Conservation (phyloP, 2,888 invertebrate species). For the Lamellibrachia satsuma region DNA sequence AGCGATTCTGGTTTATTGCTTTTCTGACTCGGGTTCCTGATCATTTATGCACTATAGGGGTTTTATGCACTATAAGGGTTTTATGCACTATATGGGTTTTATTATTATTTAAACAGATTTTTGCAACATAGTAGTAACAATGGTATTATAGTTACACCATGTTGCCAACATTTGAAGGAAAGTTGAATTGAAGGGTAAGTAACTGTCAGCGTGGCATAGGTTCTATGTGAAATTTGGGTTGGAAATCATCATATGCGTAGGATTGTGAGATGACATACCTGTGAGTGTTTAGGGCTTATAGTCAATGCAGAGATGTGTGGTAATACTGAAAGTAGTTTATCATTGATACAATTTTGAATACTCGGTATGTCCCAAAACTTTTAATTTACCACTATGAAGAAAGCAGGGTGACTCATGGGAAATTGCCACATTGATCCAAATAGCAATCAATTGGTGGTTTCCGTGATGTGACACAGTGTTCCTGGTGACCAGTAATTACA, state of each 20-base stretch:
- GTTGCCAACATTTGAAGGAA: no score
- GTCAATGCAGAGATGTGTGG: background rate
- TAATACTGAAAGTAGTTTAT: background rate
- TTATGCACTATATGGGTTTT: no score
- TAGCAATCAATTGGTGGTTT: slow-evolving; percentile 4
- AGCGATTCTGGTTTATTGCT: no score
- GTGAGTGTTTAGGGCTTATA: background rate
- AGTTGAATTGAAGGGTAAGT: no score
- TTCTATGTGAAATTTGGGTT: background rate
- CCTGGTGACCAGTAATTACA: background rate
- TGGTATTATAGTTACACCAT: no score
- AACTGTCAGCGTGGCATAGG: background rate
- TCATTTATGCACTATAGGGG: no score
- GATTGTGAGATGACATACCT: background rate
- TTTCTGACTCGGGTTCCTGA: no score
- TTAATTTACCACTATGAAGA: background rate
- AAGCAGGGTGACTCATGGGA: background rate
- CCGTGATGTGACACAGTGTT: background rate
- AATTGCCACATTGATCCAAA: background rate
- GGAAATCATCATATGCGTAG: background rate
- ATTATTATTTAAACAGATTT: no score
- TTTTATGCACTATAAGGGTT: no score
- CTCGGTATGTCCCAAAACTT: background rate
- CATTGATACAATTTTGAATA: background rate
- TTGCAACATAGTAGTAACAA: no score